Percentiles rank a stretch among this genome's conserved stretches.
Evolutionary conservation across 2,888 invertebrate genomes (phyloP).

Genomic region (Boloria selene): DNA sequence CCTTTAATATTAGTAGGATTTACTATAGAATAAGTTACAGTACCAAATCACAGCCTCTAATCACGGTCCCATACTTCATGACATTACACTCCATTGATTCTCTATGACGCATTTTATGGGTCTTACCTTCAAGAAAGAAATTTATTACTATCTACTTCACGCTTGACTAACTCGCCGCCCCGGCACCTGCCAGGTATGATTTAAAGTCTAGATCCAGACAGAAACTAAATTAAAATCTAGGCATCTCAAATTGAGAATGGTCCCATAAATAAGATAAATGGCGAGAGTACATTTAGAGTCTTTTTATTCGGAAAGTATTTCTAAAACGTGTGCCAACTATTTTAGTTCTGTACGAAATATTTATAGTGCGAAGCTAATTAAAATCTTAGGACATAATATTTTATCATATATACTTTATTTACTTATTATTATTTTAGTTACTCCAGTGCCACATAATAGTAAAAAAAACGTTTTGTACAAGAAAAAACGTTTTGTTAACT

Average conservation of each 20-base stretch:
- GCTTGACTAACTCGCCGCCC: slow-evolving; percentile 52
- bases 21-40: neutral
- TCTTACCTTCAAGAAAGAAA: slow-evolving; percentile 49
- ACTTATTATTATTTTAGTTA: neutral
- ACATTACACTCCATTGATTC: slow-evolving; percentile 55
- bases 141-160: slow-evolving; percentile 70
- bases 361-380: slow-evolving; percentile 1
- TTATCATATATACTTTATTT: neutral
- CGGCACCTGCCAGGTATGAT: slow-evolving; percentile 68
- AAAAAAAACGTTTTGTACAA: too few species aligned
- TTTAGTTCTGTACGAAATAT: slow-evolving; percentile 1
- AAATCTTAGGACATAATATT: neutral
- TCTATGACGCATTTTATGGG: slow-evolving; percentile 52
- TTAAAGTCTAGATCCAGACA: slow-evolving; percentile 58
- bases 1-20: neutral
- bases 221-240: slow-evolving; percentile 49
- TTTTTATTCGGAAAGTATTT: slow-evolving; percentile 18
- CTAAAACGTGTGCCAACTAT: slow-evolving; percentile 21
- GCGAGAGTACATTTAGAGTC: slow-evolving; percentile 22
- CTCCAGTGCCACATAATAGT: too few species aligned
- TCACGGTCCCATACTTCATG: slow-evolving; percentile 37
- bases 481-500: too few species aligned
- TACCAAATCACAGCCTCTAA: slow-evolving; percentile 27
- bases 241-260: slow-evolving; percentile 31
- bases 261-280: slow-evolving; percentile 30